Evolutionary conservation across 2,888 invertebrate species (phyloP), one percentile per base, ranked within the genome.

Genomic region (Xylophagus ater): DNA sequence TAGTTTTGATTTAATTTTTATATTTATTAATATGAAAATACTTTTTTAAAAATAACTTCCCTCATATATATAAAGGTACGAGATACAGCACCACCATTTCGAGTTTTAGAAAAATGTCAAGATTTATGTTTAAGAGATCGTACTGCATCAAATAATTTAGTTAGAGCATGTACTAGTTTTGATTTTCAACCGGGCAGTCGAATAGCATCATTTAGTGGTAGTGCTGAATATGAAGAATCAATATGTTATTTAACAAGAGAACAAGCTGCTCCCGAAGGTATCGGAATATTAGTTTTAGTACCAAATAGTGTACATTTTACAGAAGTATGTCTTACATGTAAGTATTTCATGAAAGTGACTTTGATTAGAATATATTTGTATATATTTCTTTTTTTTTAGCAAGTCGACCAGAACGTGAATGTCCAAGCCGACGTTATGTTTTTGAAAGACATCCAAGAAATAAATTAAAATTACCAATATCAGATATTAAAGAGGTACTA

Each of bases 221-320:
- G 77, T 47, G 79, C 85, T 2, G 87, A 87, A 55, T 88, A 84
- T 56, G 89, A 89, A 55, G 88, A 89, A 56, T 87, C 87, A 9
- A 81, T 82, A 12, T 89, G 89, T 56, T 88, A 85, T 58, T 63
- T 90, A 46, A 86, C 87, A 0, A 70, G 84, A 23, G 88, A 89
- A 59, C 85, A 86, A 53, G 83, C 87, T 0, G 78, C 80, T 36
- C 88, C 89, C 0, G 89, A 90, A 65, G 89, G 89, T 26, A 83
- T 87, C 31, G 89, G 88, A 23, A 83, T 81, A 47, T 71, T 89
- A n/a, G 85, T 88, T 75, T 72, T 85, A 41, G 85, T 87, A 7
- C 87, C 87, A 2, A 88, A 88, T 51, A 86, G 86, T 54, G 85
- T 88, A 4, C 88, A 89, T 58, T 89, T 88, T 59, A 85, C 84